Evolutionary conservation across 2,113 vertebrate genomes (phyloP), one percentile per base, ranked within the genome.

Genomic region (Promerops cafer): DNA sequence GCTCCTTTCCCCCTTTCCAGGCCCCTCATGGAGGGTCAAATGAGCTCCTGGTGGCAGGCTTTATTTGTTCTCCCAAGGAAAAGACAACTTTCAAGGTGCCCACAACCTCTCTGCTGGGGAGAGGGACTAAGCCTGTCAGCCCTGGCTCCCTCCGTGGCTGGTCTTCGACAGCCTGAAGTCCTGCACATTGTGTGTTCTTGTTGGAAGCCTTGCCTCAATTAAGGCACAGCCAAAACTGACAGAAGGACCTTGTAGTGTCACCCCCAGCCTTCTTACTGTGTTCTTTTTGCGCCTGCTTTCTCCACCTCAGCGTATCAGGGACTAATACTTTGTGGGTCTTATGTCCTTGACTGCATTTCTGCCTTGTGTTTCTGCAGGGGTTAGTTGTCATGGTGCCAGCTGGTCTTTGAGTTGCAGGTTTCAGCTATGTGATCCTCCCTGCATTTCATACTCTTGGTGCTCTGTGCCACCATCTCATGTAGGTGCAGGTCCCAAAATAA

Each of bases 51-150:
- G 95, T 70, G 30, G 83, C 30, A 64, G 83, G 42, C 40, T 24
- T 27, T 27, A 9, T 30, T 49, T 83, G 61, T 93, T 94, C 61
- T 68, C 91, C 45, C 89, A 92, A 97, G 95, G 76, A 97, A 98
- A 97, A 82, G 74, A 89, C 87, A 90, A n/a, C 95, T 98, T 89
- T 49, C 79, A 87, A 97, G 96, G 91, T 97, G 93, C 85, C 88
- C 53, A 69, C 94, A 98, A 95, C 94, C 93, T 83, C 95, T 97
- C 83, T 92, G 61, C 92, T 45, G 26, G 86, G 57, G 33, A 92
- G 11, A 95, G 93, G 97, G 78, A 96, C 96, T 94, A 96, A 97
- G 94, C 74, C 90, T 75, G 2, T 9, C 11, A n/a, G 81, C 85
- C 82, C 90, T 56, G 94, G 90, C 63, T 84, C 76, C 93, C 69